phyloP scores from a whole-genome alignment of 2,797 vertebrate species.

The Australoheros facetus region DNA sequence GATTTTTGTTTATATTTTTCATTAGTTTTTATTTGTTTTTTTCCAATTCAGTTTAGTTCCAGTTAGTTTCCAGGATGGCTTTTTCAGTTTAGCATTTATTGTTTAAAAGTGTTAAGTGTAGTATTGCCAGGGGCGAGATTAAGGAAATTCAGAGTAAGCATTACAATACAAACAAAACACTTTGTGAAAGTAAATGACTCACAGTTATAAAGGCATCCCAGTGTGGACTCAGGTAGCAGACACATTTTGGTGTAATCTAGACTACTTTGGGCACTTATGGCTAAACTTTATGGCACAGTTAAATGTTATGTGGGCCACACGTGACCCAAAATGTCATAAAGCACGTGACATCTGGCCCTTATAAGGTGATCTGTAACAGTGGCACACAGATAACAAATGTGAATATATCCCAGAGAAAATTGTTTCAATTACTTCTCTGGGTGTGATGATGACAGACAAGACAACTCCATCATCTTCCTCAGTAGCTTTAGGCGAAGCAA shows the following conservation, averaged over 20 bases:
- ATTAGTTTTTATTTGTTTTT: background rate
- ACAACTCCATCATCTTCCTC: conserved; percentile 92
- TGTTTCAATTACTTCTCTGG: conserved; percentile 80
- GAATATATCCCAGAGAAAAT: conserved; percentile 4
- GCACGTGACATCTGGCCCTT: background rate
- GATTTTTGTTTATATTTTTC: background rate
- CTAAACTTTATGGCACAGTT: background rate
- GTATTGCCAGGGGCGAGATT: background rate
- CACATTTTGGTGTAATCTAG: background rate
- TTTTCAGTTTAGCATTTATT: conserved; percentile 2
- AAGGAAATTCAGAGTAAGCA: background rate
- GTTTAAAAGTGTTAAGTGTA: background rate
- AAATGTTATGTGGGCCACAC: background rate
- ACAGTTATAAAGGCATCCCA: background rate
- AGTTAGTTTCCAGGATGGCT: background rate
- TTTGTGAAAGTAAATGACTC: background rate
- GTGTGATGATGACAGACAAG: conserved; percentile 90
- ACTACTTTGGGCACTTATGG: background rate
- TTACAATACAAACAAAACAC: background rate
- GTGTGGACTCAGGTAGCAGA: background rate
- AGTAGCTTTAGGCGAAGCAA: conserved; percentile 83
- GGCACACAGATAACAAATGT: background rate
- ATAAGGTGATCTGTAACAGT: background rate
- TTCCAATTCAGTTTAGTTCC: background rate
- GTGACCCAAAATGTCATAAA: background rate